Base-by-base conservation (phyloP, 2,797 vertebrate species). In the Hippocampus kuda region DNA sequence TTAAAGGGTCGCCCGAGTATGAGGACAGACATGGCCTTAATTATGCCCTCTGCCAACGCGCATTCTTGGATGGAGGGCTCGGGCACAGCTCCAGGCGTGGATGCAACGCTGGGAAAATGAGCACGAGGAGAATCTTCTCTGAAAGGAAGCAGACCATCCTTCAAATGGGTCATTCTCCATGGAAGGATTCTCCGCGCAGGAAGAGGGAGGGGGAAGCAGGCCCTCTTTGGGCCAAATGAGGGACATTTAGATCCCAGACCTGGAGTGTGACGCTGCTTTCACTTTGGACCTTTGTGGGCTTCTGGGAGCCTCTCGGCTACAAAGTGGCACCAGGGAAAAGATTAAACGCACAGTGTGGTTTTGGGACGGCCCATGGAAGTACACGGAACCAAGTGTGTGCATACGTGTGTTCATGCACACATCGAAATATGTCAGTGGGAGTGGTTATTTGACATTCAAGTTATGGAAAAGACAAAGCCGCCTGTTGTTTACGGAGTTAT, bases 51-150 rank as follows among this genome's bases (percentile, higher is more conserved):
- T 84, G 85, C 86, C 86, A 88, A 83, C 82, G 83, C 73, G 49
- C 83, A 87, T 86, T 88, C 80, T 83, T 86, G 84, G 72, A 82
- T 69, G 61, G 66, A 15, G 75, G 74, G 66, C 72, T 72, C 42
- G 51, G 86, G 86, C 86, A 71, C 68, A 65, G 72, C 46, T 83
- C 83, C 86, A 88, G 81, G 77, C 67, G 67, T 74, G 77, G 81
- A 81, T 38, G 76, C 83, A 86, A 77, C 71, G 81, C 86, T 87
- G 86, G 87, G 86, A 90, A 90, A 86, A 82, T 83, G 83, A 82
- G 80, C 53, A 84, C 82, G 81, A 89, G 86, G 86, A 89, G 87
- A 90, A 90, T 88, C 85, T 82, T 65, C 74, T 51, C 81, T 88
- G 82, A 89, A 86, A 87, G 78, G 81, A 85, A 81, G 83, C 76